A percentile compares a stretch with the other conserved stretches of the same genome.
Conservation (phyloP, 2,113 vertebrate genomes). For the Lophochroa leadbeateri region DNA sequence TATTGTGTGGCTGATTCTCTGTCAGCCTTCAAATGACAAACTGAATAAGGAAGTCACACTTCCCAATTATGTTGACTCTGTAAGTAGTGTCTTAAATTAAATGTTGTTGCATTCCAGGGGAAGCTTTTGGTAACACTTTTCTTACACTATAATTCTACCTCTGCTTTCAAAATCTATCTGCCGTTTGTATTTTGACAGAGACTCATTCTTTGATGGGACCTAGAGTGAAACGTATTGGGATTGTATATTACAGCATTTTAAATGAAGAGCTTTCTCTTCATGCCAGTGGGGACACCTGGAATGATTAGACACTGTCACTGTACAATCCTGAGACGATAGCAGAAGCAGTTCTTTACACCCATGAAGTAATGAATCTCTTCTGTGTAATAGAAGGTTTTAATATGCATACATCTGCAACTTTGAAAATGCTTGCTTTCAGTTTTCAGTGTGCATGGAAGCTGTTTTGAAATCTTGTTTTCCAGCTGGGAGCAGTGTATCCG, state of each 20-base stretch:
- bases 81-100: background rate
- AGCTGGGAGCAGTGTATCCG: background rate
- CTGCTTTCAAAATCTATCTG: background rate
- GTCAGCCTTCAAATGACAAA: background rate
- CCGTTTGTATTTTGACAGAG: background rate
- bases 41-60: background rate
- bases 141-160: background rate
- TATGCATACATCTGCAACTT: background rate
- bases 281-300: background rate
- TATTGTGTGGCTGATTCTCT: background rate
- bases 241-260: conserved; percentile 22
- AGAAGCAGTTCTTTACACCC: background rate
- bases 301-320: conserved; percentile 11
- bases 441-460: background rate
- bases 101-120: background rate
- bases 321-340: background rate
- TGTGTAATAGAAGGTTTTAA: background rate
- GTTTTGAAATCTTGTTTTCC: background rate
- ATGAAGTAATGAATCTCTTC: background rate
- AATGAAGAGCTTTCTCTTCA: conserved; percentile 29
- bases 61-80: background rate
- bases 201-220: conserved; percentile 13
- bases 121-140: background rate
- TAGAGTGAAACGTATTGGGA: background rate
- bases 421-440: background rate